phyloP scores from a whole-genome alignment of 2,888 invertebrate genomes.

The Onthophagus sagittarius region DNA sequence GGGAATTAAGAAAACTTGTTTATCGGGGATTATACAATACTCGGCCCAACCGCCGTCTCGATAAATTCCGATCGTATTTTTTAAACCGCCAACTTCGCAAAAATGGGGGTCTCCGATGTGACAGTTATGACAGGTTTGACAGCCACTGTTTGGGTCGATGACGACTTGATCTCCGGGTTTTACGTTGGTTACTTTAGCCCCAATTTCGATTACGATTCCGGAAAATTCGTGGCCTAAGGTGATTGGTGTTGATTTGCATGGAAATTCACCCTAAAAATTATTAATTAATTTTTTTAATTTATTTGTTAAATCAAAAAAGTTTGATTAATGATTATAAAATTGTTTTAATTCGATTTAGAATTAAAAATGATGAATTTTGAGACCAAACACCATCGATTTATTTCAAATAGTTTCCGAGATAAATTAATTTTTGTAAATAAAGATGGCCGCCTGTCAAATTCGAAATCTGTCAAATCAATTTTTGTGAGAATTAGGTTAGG shows the following conservation, averaged over 20 bases:
- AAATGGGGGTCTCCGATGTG: constrained; percentile 62
- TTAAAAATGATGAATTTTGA: too few species aligned
- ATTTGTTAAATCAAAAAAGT: too few species aligned
- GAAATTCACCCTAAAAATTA: constrained; percentile 60
- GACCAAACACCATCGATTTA: too few species aligned
- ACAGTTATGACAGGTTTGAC: constrained; percentile 59
- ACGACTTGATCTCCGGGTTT: constrained; percentile 64
- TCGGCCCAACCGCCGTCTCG: constrained; percentile 68
- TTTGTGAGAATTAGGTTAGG: too few species aligned
- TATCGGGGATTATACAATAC: constrained; percentile 58
- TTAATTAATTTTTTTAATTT: neutral
- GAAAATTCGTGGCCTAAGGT: constrained; percentile 68
- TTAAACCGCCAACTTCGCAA: constrained; percentile 58
- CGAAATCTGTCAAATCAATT: too few species aligned
- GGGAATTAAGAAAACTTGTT: constrained; percentile 59
- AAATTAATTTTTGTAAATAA: neutral
- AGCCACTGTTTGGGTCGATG: constrained; percentile 68
- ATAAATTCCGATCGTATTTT: constrained; percentile 63
- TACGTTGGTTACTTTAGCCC: constrained; percentile 53
- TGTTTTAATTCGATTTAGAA: too few species aligned
- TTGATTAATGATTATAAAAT: too few species aligned
- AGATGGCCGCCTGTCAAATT: too few species aligned
- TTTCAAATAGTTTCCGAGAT: neutral
- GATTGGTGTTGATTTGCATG: constrained; percentile 54
- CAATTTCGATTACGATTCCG: constrained; percentile 57